Base-by-base conservation (phyloP, 1,140 invertebrate species). In the Meloidogyne hapla region DNA sequence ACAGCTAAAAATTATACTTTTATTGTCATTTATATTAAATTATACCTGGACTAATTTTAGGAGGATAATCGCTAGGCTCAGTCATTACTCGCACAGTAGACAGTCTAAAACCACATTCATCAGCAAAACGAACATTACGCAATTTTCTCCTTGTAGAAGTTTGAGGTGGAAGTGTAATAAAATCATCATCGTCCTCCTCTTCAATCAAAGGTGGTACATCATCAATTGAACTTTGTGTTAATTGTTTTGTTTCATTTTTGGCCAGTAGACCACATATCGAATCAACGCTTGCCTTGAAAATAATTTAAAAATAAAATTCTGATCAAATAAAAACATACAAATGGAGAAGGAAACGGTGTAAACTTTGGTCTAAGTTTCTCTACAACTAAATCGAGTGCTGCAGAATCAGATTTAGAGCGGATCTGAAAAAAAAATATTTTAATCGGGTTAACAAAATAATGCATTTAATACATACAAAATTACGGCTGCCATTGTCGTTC, bases 81-180 rank as follows among this genome's bases (percentile, higher is more conserved):
- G 93, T 93, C 92, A 96, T 94, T 25, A 95, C 91, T 75, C 88
- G 87, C 69, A 92, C 90, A 81, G 94, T 92, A 42, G 93, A 93
- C 18, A 97, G 89, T 1, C 93, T 92, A 48, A 92, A 90, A 1
- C 95, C 95, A 84, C 92, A 92, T 83, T 94, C 93, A 85, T 97
- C 95, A 0, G 95, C 95, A 87, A 97, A 97, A 0, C 94, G 93
- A 1, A 97, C 94, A 77, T 90, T 91, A 88, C 96, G 96, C 85
- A 93, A 94, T 65, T 25, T 23, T 1, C 64, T 42, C 25, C 25
- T 26, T 18, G 33, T 56, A 40, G 26, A 9, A 21, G 78, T 62
- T 74, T 21, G 38, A 40, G 64, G 63, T n/a, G 25, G 26, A 15
- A 12, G 18, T 18, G 9, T 8, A 69, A 38, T 33, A 25, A 63